Percentiles rank a stretch among this genome's conserved stretches.
These are phyloP conservation scores for Metridium senile DNA, from an alignment of 92 coral and sea anemone species.

Conservation along the genomic window DNA sequence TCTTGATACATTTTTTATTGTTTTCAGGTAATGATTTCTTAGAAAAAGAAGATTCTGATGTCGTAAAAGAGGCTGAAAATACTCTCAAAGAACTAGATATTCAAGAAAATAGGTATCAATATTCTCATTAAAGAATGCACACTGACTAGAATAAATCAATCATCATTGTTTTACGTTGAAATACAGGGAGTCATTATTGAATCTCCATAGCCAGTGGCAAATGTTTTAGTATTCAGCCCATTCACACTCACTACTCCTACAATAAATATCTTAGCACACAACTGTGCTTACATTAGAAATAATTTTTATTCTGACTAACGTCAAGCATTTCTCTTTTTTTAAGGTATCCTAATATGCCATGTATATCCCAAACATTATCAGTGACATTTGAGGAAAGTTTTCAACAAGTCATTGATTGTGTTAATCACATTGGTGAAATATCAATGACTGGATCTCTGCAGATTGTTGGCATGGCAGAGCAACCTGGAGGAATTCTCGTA, in stretches of 20 bases:
- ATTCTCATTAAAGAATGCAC: too few species aligned
- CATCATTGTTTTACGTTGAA: too few species aligned
- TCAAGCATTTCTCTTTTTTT: background rate
- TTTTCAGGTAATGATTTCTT: constrained; percentile 70
- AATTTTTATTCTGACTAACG: too few species aligned
- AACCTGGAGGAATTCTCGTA: constrained; percentile 93
- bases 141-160: too few species aligned
- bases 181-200: too few species aligned
- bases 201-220: too few species aligned
- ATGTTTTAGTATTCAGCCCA: too few species aligned
- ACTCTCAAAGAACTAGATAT: constrained; percentile 49
- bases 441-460: constrained; percentile 96
- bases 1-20: too few species aligned
- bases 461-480: constrained; percentile 82
- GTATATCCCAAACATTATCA: constrained; percentile 91
- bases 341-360: constrained; percentile 90
- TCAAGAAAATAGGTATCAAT: constrained; percentile 49
- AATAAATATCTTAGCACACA: too few species aligned
- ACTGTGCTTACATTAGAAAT: background rate
- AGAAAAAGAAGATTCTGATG: constrained; percentile 70
- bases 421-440: constrained; percentile 81
- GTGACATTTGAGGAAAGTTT: constrained; percentile 80
- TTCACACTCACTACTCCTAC: too few species aligned
- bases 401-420: constrained; percentile 67
- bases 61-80: constrained; percentile 58